Conservation (phyloP, 2,113 vertebrate genomes). For the Leptobrachium leishanense region DNA sequence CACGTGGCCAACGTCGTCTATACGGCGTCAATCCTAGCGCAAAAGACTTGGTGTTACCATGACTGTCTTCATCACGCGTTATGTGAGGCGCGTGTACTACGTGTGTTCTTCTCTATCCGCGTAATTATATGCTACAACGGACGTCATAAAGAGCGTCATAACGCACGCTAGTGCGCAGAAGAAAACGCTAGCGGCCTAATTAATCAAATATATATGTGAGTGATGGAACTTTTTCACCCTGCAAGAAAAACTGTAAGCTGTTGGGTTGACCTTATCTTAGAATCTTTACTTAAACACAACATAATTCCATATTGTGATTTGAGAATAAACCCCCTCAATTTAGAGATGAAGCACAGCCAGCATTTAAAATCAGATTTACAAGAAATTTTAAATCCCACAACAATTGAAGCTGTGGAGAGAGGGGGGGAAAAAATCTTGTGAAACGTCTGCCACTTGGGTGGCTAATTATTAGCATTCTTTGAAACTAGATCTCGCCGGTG, state of each 20-base stretch:
- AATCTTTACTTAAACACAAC: not conserved
- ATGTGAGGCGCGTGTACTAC: no score
- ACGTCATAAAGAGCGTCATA: no score
- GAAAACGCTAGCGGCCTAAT: no score
- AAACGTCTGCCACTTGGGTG: slow-evolving; percentile 66
- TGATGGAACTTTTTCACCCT: slow-evolving; percentile 28
- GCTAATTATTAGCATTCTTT: slow-evolving; percentile 67
- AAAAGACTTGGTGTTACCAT: no score
- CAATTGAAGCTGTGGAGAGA: slow-evolving; percentile 57
- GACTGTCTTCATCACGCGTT: no score
- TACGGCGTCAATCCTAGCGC: no score
- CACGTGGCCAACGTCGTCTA: no score
- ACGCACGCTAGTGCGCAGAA: no score
- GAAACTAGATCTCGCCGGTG: slow-evolving; percentile 56
- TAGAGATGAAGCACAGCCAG: slow-evolving; percentile 50
- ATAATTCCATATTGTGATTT: slow-evolving; percentile 16
- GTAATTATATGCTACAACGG: no score
- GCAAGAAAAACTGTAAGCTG: not conserved
- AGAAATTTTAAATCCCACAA: slow-evolving; percentile 61
- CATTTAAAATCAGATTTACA: slow-evolving; percentile 55
- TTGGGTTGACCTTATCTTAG: slow-evolving; percentile 20
- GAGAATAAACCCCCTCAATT: slow-evolving; percentile 20
- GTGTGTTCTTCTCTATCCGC: no score
- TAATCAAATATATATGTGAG: no score
- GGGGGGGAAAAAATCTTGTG: slow-evolving; percentile 61